phyloP scores from a whole-genome alignment of 1,140 invertebrate species.

The Pachyrhynchus sulphureomaculatus region DNA sequence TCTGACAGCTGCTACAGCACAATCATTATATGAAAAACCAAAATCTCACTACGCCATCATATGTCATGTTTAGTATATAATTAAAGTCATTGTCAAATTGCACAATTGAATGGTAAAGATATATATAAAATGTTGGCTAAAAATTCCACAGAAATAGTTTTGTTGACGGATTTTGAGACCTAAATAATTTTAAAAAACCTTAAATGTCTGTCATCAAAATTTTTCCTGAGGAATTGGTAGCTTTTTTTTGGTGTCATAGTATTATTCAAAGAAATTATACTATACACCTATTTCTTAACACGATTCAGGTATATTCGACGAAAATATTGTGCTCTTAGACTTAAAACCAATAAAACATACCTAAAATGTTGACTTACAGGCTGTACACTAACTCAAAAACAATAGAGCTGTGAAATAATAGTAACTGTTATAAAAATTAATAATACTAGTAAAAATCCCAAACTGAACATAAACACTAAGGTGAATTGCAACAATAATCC shows the following conservation, averaged over 20 bases:
- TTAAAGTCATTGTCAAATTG: conserved; percentile 45
- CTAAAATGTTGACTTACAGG: no score
- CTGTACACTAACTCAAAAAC: no score
- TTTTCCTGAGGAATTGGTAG: background rate
- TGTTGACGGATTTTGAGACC: background rate
- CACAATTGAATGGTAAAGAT: conserved; percentile 39
- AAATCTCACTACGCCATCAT: conserved; percentile 47
- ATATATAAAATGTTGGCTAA: conserved; percentile 33
- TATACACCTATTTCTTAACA: no score
- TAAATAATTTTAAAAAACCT: no score
- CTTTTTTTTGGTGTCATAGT: background rate
- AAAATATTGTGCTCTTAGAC: background rate
- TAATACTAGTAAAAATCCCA: no score
- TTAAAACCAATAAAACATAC: background rate
- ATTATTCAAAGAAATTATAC: background rate
- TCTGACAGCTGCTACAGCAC: conserved; percentile 46
- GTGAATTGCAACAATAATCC: no score
- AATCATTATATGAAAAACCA: conserved; percentile 45
- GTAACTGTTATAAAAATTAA: no score
- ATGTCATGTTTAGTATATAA: conserved; percentile 45
- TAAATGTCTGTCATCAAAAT: no score
- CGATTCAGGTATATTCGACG: no score
- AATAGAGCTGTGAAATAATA: no score
- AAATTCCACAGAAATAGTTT: background rate
- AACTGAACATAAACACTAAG: no score